Conservation (phyloP, 1,140 invertebrate genomes). For the Vanessa tameamea region DNA sequence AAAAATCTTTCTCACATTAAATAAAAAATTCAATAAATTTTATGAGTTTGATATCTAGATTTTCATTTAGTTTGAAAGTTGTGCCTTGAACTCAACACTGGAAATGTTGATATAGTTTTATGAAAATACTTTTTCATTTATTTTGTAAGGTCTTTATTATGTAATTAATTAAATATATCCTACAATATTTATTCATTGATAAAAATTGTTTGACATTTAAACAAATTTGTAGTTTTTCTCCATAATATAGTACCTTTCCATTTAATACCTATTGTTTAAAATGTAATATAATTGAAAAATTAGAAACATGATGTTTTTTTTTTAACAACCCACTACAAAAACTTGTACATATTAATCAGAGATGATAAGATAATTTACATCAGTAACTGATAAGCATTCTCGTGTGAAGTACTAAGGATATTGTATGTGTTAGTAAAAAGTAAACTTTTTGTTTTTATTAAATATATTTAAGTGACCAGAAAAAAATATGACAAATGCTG, state of each 20-base stretch:
- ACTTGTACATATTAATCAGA: constrained; percentile 1
- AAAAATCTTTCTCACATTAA: too few relatives aligned
- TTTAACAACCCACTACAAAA: neutral
- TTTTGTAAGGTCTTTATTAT: too few relatives aligned
- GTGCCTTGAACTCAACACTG: neutral
- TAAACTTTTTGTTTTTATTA: constrained; percentile 1
- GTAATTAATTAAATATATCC: too few relatives aligned
- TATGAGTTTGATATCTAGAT: neutral
- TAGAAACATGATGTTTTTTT: neutral
- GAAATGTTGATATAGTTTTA: too few relatives aligned
- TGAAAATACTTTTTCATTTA: too few relatives aligned
- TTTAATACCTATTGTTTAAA: neutral
- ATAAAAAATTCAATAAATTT: neutral
- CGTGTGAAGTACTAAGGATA: constrained; percentile 44
- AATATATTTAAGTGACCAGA: constrained; percentile 41
- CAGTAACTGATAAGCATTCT: constrained; percentile 39
- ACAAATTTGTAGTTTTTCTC: neutral
- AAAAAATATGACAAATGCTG: constrained; percentile 14
- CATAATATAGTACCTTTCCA: neutral
- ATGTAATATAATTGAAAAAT: neutral
- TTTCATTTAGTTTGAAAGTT: neutral
- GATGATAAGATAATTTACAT: constrained; percentile 46
- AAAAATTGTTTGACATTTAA: too few relatives aligned
- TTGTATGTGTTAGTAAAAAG: constrained; percentile 23
- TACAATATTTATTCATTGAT: too few relatives aligned